Percentiles rank a stretch among this genome's conserved stretches.
Conservation (phyloP, 2,113 vertebrate species). For the Myrmecobius fasciatus region DNA sequence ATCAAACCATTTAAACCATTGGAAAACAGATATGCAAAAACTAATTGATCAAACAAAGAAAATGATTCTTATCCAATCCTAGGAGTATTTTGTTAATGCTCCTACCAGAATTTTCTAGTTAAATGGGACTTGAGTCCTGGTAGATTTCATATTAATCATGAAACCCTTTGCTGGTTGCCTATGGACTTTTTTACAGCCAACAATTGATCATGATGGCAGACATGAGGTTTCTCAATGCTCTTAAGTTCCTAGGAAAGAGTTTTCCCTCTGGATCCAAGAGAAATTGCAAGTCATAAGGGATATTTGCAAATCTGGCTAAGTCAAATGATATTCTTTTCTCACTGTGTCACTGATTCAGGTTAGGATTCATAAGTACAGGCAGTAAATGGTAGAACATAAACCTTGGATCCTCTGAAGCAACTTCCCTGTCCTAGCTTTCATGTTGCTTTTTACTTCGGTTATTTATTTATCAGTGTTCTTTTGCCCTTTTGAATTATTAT, state of each 20-base stretch:
- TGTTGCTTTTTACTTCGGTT: slow-evolving; percentile 75
- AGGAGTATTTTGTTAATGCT: not conserved
- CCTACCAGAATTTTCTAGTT: not conserved
- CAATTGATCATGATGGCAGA: not conserved
- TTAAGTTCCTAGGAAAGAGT: not conserved
- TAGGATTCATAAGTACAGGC: not conserved
- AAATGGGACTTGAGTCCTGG: not conserved
- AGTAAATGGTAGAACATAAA: not conserved
- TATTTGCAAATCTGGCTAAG: not conserved
- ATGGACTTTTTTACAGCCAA: not conserved
- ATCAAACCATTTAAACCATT: not conserved
- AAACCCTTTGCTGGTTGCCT: not conserved
- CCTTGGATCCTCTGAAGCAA: not conserved
- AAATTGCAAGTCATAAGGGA: not conserved
- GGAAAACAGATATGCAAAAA: not conserved
- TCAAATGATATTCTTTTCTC: not conserved
- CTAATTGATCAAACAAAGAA: not conserved
- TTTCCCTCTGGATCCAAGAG: not conserved
- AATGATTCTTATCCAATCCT: not conserved
- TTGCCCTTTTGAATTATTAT: slow-evolving; percentile 81
- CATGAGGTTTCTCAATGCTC: not conserved
- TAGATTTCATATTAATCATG: not conserved
- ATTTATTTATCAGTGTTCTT: slow-evolving; percentile 75
- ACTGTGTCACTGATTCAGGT: not conserved
- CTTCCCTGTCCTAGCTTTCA: slow-evolving; percentile 45